These are phyloP conservation scores for Campoplex nolae DNA, from an alignment of 2,888 invertebrate genomes.

Conservation along the genomic window DNA sequence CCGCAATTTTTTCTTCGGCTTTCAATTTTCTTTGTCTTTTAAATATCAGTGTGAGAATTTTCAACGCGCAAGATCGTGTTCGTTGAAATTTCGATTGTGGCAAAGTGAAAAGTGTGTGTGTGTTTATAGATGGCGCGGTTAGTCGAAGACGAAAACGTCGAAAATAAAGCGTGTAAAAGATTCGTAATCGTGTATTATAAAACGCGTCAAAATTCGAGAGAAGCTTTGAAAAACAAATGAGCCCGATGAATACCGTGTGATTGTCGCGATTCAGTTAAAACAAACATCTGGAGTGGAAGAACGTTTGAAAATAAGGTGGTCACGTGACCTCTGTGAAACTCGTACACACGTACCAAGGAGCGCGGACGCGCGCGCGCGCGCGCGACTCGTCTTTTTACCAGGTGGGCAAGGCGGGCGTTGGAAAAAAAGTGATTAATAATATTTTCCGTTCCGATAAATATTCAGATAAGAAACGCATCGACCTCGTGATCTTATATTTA, in stretches of 20 bases:
- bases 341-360: constrained; percentile 1
- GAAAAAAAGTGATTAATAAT: constrained; percentile 15
- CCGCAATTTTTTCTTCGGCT: background rate
- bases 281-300: constrained; percentile 18
- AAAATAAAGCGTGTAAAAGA: background rate
- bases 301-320: constrained; percentile 36
- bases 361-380: background rate
- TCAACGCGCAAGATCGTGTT: background rate
- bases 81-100: background rate
- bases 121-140: constrained; percentile 7
- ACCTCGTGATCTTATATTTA: background rate
- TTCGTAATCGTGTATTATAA: background rate
- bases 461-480: constrained; percentile 3
- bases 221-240: background rate
- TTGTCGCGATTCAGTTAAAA: background rate
- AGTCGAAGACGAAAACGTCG: background rate
- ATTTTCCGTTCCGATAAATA: background rate
- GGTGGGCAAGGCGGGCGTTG: constrained; percentile 22
- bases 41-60: background rate
- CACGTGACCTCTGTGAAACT: constrained; percentile 32
- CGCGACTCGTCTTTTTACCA: constrained; percentile 6
- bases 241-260: constrained; percentile 5
- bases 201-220: background rate
- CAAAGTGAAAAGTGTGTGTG: background rate
- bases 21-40: background rate